Percentiles rank a stretch among this genome's conserved stretches.
Evolutionary conservation across 2,888 invertebrate genomes (phyloP).

Genomic region (Lepeophtheirus nordmannii): DNA sequence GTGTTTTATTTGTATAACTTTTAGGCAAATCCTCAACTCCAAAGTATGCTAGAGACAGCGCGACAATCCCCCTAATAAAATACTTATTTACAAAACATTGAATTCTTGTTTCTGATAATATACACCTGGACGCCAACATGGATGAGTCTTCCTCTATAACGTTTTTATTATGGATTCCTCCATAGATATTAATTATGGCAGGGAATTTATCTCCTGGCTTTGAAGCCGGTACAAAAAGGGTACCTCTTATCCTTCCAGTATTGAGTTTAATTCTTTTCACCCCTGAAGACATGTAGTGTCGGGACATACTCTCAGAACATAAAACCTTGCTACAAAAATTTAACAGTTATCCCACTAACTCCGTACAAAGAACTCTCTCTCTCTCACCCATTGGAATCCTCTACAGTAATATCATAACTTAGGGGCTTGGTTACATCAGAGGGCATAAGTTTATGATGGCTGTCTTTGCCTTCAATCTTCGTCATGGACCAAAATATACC

Average conservation of each 20-base stretch:
- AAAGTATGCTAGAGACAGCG: slow-evolving; percentile 26
- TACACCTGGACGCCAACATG: slow-evolving; percentile 8
- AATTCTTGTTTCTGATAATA: neutral
- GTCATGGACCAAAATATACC: slow-evolving; percentile 16
- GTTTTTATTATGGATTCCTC: slow-evolving; percentile 13
- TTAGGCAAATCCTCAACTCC: slow-evolving; percentile 26
- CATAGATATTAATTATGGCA: slow-evolving; percentile 5
- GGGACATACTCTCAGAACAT: neutral
- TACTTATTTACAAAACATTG: neutral
- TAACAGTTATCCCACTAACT: neutral
- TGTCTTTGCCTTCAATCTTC: neutral
- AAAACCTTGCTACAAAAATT: neutral
- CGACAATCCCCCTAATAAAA: slow-evolving; percentile 25
- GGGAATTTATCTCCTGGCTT: neutral
- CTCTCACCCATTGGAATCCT: neutral
- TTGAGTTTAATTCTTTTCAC: slow-evolving; percentile 2
- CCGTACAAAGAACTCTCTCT: neutral
- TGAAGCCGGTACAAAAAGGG: neutral
- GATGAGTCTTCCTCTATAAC: slow-evolving; percentile 18
- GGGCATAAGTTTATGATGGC: neutral
- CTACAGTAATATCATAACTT: neutral
- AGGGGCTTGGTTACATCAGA: neutral
- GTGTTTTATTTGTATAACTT: neutral
- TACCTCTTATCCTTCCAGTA: neutral
- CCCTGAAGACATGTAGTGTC: neutral